Evolutionary conservation across 2,888 invertebrate species (phyloP), one percentile per base, ranked within the genome.

Genomic region (Drosophila mimica): DNA sequence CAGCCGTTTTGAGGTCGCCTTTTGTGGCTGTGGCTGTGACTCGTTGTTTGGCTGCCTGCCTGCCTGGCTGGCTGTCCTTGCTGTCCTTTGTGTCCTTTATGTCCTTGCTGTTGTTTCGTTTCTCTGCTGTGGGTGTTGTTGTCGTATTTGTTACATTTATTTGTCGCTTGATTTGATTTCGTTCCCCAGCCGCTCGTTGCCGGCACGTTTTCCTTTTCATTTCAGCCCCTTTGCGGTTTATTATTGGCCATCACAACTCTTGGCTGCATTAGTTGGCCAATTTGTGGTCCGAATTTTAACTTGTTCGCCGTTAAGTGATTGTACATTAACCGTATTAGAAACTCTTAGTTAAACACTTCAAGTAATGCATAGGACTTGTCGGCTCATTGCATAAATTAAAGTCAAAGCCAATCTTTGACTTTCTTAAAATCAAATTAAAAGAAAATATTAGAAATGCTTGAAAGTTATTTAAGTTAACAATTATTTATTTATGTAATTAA

Each of bases 1-100:
- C 91, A 91, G 85, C 85, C 85, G 88, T 89, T 89, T 87, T 87
- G 89, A 89, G 89, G 89, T 87, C 85, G 85, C 72, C 85, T 87
- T 86, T 85, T 90, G 87, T 76, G 87, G 89, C 81, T 77, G 88
- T 54, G 25, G 28, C 36, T 53, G 34, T 56, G 15, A 70, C 72
- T 78, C 53, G 54, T 34, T 64, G 67, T 31, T 52, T 46, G 64
- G 36, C 63, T 30, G 43, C 6, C 60, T 51, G 17, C 17, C 17
- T 17, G n/a, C 0, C 40, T n/a, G n/a, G 4, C 9, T 40, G 40
- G 11, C 34, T 38, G 34, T 34, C 34, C 34, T 43, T 17, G 11
- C 34, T 66, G 75, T 67, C 70, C 68, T 64, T 66, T 8, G 53
- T 57, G 33, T 60, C 49, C 30, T 66, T 61, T 53, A 49, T 36